Percentiles rank a stretch among this genome's conserved stretches.
Evolutionary conservation across 2,797 vertebrate genomes (phyloP).

Genomic region (Phataginus tricuspis): DNA sequence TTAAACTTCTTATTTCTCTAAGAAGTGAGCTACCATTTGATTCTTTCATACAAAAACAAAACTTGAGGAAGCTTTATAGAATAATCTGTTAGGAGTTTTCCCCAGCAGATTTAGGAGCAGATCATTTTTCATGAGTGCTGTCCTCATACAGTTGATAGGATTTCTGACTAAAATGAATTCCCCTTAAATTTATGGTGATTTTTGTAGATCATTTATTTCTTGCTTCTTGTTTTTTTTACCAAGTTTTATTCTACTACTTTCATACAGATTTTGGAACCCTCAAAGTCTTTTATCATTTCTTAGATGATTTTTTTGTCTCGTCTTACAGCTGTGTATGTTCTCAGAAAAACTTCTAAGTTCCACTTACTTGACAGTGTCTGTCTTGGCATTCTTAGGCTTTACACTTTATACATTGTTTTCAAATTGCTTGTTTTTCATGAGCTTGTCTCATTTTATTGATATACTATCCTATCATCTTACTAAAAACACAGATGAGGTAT

Average conservation of each 20-base stretch:
- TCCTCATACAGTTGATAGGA: neutral
- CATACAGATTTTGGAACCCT: neutral
- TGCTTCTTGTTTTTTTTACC: neutral
- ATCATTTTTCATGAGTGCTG: neutral
- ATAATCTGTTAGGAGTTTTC: neutral
- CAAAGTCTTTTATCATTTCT: neutral
- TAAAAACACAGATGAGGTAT: neutral
- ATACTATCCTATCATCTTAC: neutral
- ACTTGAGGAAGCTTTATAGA: neutral
- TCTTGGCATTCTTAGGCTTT: slow-evolving; percentile 2
- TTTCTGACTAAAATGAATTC: neutral
- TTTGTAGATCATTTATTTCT: neutral
- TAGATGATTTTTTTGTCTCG: neutral
- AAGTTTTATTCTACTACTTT: neutral
- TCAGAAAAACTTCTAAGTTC: slow-evolving; percentile 33
- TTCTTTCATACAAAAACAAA: neutral
- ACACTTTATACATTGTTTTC: neutral
- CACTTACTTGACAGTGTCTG: neutral
- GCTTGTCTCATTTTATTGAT: neutral
- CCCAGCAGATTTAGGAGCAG: neutral
- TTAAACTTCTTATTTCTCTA: neutral
- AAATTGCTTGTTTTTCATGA: neutral
- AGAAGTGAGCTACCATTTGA: neutral
- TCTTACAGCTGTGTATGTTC: neutral
- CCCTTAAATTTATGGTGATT: neutral